Evolutionary conservation across 2,113 vertebrate genomes (phyloP).

Genomic region (Dromiciops gliroides): DNA sequence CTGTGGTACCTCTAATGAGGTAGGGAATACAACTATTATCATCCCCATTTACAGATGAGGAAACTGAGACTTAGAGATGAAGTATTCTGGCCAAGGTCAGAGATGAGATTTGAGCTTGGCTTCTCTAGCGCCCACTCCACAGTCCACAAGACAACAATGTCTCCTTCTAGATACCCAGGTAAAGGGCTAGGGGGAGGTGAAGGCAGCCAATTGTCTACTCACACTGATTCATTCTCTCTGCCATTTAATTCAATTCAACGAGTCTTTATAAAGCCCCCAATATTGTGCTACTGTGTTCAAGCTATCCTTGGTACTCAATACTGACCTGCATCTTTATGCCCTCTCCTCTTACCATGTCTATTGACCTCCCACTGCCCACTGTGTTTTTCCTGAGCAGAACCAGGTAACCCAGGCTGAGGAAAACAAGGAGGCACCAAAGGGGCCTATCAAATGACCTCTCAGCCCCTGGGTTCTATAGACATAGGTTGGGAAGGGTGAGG

Average conservation of each 20-base stretch:
- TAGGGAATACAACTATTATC: conserved; percentile 26
- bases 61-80: conserved; percentile 2
- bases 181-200: not conserved
- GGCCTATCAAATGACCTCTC: not conserved
- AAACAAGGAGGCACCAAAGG: not conserved
- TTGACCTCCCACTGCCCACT: not conserved
- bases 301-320: not conserved
- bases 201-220: not conserved
- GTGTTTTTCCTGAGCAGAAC: not conserved
- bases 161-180: not conserved
- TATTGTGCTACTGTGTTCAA: not conserved
- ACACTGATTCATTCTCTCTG: not conserved
- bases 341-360: not conserved
- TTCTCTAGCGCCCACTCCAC: not conserved
- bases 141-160: not conserved
- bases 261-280: not conserved
- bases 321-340: not conserved
- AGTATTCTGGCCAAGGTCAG: not conserved
- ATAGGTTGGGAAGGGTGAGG: not conserved
- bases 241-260: not conserved
- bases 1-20: not conserved
- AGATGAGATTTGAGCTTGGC: not conserved
- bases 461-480: not conserved
- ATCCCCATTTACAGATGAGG: conserved; percentile 33
- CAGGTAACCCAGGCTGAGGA: not conserved